Conservation (phyloP, 2,888 invertebrate species). For the Drosophila incognita region DNA sequence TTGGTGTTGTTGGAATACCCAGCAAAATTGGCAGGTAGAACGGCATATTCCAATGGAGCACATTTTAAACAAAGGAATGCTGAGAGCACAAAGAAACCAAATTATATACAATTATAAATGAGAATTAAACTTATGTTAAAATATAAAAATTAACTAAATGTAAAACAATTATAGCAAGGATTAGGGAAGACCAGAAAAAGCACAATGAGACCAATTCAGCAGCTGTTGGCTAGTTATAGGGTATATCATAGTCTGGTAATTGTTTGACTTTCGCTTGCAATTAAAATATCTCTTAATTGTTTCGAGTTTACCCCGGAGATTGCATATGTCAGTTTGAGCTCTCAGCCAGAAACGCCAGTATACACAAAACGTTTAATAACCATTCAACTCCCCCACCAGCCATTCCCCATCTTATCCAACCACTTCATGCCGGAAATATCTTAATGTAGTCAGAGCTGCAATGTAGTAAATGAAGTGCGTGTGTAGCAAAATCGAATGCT, state of each 20-base stretch:
- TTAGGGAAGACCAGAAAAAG: neutral
- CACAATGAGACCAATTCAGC: neutral
- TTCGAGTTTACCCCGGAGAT: conserved; percentile 12
- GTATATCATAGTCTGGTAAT: neutral
- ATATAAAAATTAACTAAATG: neutral
- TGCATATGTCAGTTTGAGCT: neutral
- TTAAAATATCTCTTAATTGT: conserved; percentile 15
- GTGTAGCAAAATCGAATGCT: conserved; percentile 12
- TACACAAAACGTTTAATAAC: conserved; percentile 6
- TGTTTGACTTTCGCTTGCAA: neutral
- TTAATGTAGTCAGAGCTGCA: conserved; percentile 40
- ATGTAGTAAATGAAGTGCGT: conserved; percentile 44
- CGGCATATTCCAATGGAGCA: neutral
- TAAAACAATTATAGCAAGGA: neutral
- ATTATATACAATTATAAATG: neutral
- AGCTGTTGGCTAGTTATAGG: neutral
- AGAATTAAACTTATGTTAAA: neutral
- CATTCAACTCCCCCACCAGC: neutral
- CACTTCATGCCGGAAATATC: conserved; percentile 29
- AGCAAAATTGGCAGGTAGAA: neutral
- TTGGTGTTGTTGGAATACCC: conserved; percentile 5
- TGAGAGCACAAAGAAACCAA: neutral
- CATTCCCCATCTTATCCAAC: neutral
- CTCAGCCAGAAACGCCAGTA: neutral
- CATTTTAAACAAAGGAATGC: neutral